Evolutionary conservation across 1,140 invertebrate genomes (phyloP).

Genomic region (Temnothorax curvispinosus): DNA sequence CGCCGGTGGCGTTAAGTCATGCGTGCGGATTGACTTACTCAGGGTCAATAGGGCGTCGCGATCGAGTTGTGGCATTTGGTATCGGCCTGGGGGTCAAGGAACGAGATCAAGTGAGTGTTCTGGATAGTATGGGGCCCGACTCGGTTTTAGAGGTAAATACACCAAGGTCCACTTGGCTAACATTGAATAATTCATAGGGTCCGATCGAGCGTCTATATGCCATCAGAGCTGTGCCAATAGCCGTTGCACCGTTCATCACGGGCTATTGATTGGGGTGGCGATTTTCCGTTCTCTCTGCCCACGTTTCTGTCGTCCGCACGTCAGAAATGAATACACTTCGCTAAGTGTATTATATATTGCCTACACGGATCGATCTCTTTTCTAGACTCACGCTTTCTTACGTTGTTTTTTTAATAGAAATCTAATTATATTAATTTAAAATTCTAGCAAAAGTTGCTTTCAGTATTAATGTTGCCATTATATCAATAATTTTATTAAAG

Average conservation of each 20-base stretch:
- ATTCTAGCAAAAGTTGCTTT: neutral
- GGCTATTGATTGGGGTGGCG: conserved; percentile 70
- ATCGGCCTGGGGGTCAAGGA: conserved; percentile 59
- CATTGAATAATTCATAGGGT: conserved; percentile 81
- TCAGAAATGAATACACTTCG: conserved; percentile 12
- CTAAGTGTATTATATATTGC: neutral
- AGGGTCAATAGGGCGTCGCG: conserved; percentile 51
- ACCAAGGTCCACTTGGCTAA: conserved; percentile 77
- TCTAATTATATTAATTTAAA: neutral
- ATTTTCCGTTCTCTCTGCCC: conserved; percentile 40
- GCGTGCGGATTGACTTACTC: conserved; percentile 59
- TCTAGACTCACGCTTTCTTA: neutral
- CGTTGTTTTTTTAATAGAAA: neutral
- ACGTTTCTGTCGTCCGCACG: neutral
- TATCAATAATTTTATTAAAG: conserved; percentile 18
- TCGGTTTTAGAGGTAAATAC: conserved; percentile 77
- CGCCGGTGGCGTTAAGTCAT: conserved; percentile 8
- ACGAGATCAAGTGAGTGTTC: conserved; percentile 70
- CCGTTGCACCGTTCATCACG: conserved; percentile 72
- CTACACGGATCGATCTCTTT: neutral
- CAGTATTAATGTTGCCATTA: neutral
- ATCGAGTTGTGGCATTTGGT: conserved; percentile 66
- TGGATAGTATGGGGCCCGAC: conserved; percentile 45
- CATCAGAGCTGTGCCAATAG: conserved; percentile 69
- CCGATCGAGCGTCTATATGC: conserved; percentile 65